These are phyloP conservation scores for Lasiurus cinereus DNA, from an alignment of 2,113 vertebrate species.

Conservation along the genomic window DNA sequence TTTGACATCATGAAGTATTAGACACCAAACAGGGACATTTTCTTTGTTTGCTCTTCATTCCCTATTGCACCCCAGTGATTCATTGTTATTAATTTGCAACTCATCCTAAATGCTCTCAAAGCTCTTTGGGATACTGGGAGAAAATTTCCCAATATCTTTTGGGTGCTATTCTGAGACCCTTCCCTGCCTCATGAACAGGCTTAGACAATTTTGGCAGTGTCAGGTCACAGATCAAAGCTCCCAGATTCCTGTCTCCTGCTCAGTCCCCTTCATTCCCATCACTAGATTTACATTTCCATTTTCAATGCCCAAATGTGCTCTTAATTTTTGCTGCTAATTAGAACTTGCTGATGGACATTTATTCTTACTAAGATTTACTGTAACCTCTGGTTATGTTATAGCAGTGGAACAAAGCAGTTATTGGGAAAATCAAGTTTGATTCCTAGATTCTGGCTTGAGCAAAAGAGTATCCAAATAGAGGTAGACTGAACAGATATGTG, in stretches of 20 bases:
- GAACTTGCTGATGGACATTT: constrained; percentile 9
- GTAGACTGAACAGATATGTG: background rate
- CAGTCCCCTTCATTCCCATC: background rate
- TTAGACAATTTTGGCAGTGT: background rate
- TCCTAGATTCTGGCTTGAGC: background rate
- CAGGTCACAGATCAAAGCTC: background rate
- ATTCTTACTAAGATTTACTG: background rate
- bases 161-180: background rate
- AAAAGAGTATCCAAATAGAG: background rate
- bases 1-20: background rate
- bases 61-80: background rate
- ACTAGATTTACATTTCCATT: background rate
- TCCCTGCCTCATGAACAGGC: background rate
- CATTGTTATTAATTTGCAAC: background rate
- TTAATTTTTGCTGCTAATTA: background rate
- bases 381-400: background rate
- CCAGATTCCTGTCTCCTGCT: background rate
- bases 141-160: background rate
- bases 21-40: background rate
- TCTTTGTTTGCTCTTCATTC: background rate
- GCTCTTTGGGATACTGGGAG: background rate
- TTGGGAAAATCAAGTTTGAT: constrained; percentile 14
- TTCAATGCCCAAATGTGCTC: background rate
- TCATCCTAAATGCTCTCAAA: background rate
- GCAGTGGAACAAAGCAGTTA: background rate